Percentiles rank a stretch among this genome's conserved stretches.
Evolutionary conservation across 2,113 vertebrate species (phyloP).

Genomic region (Rhinolophus ferrumequinum): DNA sequence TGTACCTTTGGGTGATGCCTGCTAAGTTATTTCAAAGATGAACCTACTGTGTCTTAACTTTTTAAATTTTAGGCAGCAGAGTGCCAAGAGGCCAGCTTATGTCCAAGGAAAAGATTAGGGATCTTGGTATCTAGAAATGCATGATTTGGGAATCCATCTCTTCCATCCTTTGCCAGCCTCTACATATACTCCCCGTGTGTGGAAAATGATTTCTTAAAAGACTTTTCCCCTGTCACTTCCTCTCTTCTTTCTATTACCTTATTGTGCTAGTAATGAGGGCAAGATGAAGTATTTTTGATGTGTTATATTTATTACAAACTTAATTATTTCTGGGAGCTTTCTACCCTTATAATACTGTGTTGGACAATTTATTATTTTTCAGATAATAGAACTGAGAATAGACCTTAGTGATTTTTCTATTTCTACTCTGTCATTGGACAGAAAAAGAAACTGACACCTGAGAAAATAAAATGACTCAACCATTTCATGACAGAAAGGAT

Average conservation of each 20-base stretch:
- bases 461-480: background rate
- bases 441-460: background rate
- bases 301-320: background rate
- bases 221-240: background rate
- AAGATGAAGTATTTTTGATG: background rate
- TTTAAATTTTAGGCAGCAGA: background rate
- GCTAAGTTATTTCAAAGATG: background rate
- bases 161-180: background rate
- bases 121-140: background rate
- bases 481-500: background rate
- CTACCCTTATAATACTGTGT: background rate
- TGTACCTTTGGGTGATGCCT: background rate
- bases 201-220: background rate
- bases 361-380: background rate
- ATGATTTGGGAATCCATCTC: background rate
- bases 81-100: background rate
- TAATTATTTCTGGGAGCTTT: background rate
- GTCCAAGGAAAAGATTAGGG: background rate
- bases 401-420: background rate
- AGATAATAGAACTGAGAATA: background rate
- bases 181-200: background rate
- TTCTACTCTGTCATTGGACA: background rate
- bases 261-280: background rate
- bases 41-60: background rate
- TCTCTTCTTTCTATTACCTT: background rate